These are phyloP conservation scores for Maylandia zebra DNA, from an alignment of 2,113 vertebrate genomes.

Conservation along the genomic window DNA sequence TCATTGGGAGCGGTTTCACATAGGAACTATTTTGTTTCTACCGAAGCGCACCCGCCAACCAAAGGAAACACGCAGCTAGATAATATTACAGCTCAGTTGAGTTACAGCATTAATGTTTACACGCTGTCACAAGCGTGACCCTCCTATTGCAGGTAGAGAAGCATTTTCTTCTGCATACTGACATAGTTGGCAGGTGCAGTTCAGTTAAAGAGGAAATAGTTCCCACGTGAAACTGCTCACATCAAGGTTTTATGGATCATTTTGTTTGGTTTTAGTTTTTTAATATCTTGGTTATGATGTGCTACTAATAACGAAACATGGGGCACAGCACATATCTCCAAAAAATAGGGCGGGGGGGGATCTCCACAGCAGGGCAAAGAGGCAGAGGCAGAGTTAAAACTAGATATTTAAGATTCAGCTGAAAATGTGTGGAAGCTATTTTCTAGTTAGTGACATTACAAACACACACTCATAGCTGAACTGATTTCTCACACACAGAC, in stretches of 20 bases:
- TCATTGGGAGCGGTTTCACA: not conserved
- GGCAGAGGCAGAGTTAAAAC: not conserved
- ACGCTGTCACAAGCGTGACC: not conserved
- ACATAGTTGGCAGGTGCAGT: not conserved
- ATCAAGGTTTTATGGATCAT: not conserved
- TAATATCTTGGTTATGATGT: not conserved
- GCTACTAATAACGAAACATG: not conserved
- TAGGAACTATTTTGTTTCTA: not conserved
- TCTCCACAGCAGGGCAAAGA: not conserved
- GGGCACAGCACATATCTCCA: not conserved
- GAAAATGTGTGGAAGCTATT: not conserved
- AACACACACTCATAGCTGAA: not conserved
- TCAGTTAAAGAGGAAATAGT: not conserved
- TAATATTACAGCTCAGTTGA: not conserved
- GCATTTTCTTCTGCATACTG: not conserved
- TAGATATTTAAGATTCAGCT: not conserved
- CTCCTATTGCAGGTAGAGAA: not conserved
- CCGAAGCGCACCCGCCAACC: not conserved
- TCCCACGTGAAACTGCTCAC: not conserved
- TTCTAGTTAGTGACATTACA: not conserved
- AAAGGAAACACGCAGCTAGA: not conserved
- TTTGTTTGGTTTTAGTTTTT: not conserved
- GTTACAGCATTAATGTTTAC: not conserved
- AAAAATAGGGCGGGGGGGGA: accelerated
- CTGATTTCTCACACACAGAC: not conserved